A percentile compares a stretch with the other conserved stretches of the same genome.
Evolutionary conservation across 2,888 invertebrate genomes (phyloP).

Genomic region (Pyrgus malvae): DNA sequence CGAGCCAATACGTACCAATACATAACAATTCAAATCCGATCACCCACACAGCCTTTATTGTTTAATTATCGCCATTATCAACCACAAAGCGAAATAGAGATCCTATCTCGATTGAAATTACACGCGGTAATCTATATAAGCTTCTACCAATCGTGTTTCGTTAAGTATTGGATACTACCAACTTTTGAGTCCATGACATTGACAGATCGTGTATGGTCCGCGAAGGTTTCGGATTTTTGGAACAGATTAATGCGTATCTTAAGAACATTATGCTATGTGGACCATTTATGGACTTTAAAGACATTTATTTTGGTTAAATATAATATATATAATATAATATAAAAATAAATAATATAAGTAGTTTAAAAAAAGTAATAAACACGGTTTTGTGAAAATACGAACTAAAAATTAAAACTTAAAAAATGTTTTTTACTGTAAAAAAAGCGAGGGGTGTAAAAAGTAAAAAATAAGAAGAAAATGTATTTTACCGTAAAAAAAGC

Average conservation of each 20-base stretch:
- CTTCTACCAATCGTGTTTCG: slow-evolving; percentile 23
- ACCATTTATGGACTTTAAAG: no score
- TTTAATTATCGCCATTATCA: slow-evolving; percentile 46
- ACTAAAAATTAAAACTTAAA: no score
- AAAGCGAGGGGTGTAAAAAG: no score
- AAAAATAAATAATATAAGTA: no score
- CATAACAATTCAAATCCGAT: slow-evolving; percentile 30
- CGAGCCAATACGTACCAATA: slow-evolving; percentile 22
- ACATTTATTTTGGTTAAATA: no score
- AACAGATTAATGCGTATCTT: slow-evolving; percentile 2
- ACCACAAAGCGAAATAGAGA: slow-evolving; percentile 36
- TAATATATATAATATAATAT: no score
- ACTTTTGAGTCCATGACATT: slow-evolving; percentile 30
- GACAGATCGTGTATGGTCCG: slow-evolving; percentile 35
- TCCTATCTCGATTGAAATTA: slow-evolving; percentile 58
- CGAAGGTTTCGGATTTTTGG: slow-evolving; percentile 23
- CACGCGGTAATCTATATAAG: slow-evolving; percentile 47
- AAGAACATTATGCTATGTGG: neutral
- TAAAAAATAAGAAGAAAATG: no score
- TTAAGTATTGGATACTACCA: slow-evolving; percentile 25
- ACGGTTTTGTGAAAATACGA: neutral
- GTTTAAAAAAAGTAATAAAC: no score
- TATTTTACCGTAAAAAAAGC: no score
- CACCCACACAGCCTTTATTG: slow-evolving; percentile 39
- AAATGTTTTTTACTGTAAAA: no score